Evolutionary conservation across 2,888 invertebrate species (phyloP).

Genomic region (Caenorhabditis macrosperma): DNA sequence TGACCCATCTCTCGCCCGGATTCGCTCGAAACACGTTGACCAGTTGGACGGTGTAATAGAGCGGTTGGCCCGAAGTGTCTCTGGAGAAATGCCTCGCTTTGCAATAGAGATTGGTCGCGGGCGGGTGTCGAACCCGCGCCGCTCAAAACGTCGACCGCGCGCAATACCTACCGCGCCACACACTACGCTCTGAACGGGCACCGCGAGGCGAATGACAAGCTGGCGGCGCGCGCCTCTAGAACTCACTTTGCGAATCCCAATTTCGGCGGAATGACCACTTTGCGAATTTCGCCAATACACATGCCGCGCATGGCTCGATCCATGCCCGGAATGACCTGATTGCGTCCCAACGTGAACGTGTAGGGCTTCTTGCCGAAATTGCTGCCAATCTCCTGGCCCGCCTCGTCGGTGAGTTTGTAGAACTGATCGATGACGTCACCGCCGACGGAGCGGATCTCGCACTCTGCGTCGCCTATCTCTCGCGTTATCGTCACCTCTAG

Average conservation of each 20-base stretch:
- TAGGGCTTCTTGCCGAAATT: slow-evolving; percentile 78
- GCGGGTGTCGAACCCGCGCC: no score
- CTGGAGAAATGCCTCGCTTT: no score
- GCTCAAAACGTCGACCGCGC: no score
- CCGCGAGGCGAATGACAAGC: no score
- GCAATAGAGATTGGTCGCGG: no score
- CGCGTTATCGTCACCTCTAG: slow-evolving; percentile 50
- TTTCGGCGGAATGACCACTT: slow-evolving; percentile 57
- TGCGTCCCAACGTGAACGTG: slow-evolving; percentile 51
- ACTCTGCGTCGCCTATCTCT: slow-evolving; percentile 20
- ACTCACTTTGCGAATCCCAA: slow-evolving; percentile 49
- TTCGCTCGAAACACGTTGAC: slow-evolving; percentile 57
- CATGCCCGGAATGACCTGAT: slow-evolving; percentile 60
- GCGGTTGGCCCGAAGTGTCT: slow-evolving; percentile 37
- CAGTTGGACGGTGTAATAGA: slow-evolving; percentile 57
- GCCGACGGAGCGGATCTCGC: slow-evolving; percentile 49
- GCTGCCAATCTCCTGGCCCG: slow-evolving; percentile 75
- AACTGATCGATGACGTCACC: slow-evolving; percentile 71
- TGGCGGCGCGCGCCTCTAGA: no score
- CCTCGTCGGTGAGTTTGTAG: slow-evolving; percentile 73
- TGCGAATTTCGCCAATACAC: slow-evolving; percentile 56
- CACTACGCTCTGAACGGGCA: no score
- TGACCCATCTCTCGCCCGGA: slow-evolving; percentile 54
- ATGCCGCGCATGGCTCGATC: slow-evolving; percentile 58
- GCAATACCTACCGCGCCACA: no score